Evolutionary conservation across 1,140 invertebrate genomes (phyloP), one percentile per base, ranked within the genome.

Genomic region (Chrysomallon squamiferum): DNA sequence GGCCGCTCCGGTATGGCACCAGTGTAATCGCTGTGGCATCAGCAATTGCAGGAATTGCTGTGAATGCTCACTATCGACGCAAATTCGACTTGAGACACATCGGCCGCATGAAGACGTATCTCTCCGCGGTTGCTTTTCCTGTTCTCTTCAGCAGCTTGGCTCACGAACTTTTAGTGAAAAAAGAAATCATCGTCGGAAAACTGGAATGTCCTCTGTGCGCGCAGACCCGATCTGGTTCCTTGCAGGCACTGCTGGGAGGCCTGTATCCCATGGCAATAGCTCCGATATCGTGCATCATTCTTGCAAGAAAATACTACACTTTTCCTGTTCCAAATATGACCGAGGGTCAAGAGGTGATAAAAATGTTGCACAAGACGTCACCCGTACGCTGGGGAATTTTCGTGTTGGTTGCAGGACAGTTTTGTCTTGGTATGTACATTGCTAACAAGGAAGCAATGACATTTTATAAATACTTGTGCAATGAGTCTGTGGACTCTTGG

Each of bases 161-260:
- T 32, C 65, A 67, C 33, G 33, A 58, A 18, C 9, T 67, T 7
- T 54, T 62, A 9, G 25, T 67, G 33, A 56, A 50, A 38, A 62
- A 62, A 35, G 30, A 45, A 11, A 62, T 67, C 30, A 35, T 67
- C 18, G 27, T 58, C 9, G 65, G 59, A 1, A 54, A 62, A 15
- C 61, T 57, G 29, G 50, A 52, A 22, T 67, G 65, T 38, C 52
- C 65, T 33, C 58, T 67, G 29, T 67, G 65, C 32, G 50, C 52
- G 3, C 58, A 59, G 27, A 49, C 32, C 1, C 20, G 52, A 33
- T 67, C 65, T 1, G 65, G 65, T 15, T 30, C 49, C 38, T 15
- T 67, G n/a, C 59, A 67, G 50, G 27, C 30, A 13, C 5, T 33
- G 11, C 18, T 54, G 18, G 65, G 59, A 9, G 52, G n/a, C n/a